A percentile compares a stretch with the other conserved stretches of the same genome.
Conservation (phyloP, 2,888 invertebrate species). For the Drosophila peninsularis region DNA sequence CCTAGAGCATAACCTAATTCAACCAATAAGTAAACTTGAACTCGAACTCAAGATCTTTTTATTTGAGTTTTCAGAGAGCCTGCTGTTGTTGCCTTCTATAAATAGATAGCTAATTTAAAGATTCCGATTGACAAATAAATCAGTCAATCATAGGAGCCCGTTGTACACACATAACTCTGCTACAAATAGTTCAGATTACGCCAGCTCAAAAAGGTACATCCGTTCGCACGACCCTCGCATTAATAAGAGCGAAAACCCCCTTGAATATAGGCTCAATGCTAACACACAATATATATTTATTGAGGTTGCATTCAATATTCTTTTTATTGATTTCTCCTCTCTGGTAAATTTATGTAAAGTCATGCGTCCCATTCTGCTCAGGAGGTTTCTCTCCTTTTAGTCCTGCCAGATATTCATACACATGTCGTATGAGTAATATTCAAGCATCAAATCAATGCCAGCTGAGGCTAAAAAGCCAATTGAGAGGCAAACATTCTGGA, state of each 20-base stretch:
- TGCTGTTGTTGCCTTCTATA: too few species aligned
- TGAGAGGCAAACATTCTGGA: slow-evolving; percentile 40
- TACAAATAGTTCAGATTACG: background rate
- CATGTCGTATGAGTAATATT: slow-evolving; percentile 52
- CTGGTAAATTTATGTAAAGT: slow-evolving; percentile 46
- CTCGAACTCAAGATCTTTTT: background rate
- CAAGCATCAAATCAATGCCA: slow-evolving; percentile 58
- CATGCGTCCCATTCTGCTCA: slow-evolving; percentile 20
- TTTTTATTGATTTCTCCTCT: slow-evolving; percentile 30
- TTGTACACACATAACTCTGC: background rate
- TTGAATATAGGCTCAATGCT: slow-evolving; percentile 9
- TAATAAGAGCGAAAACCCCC: background rate
- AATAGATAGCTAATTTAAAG: background rate
- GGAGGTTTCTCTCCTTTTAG: slow-evolving; percentile 9
- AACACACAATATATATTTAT: slow-evolving; percentile 5
- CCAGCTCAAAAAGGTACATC: slow-evolving; percentile 3
- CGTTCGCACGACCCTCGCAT: background rate
- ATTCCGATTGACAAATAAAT: background rate
- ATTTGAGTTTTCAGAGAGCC: background rate
- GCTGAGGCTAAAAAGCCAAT: slow-evolving; percentile 48
- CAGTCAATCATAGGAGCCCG: background rate
- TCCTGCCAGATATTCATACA: slow-evolving; percentile 41
- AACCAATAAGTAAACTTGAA: background rate
- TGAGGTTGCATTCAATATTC: slow-evolving; percentile 19
- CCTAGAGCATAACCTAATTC: too few species aligned